Evolutionary conservation across 2,888 invertebrate species (phyloP), one percentile per base, ranked within the genome.

Genomic region (Diachrysia chrysitis): DNA sequence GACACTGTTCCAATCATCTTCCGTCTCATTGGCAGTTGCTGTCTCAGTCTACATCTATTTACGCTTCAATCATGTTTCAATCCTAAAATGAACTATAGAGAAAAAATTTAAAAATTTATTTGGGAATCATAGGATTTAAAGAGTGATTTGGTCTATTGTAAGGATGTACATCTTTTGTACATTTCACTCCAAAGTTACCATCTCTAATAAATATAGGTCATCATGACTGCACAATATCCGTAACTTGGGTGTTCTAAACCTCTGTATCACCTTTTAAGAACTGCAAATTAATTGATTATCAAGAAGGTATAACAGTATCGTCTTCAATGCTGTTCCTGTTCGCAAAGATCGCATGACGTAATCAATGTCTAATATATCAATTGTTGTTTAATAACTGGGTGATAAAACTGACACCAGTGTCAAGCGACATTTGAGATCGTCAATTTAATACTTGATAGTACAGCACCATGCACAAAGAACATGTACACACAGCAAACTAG

Each of bases 371-470:
- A 74, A 66, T 75, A 78, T 71, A 78, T 78, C 78, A 79, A 72
- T 81, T 74, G 75, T 74, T 71, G 76, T 76, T 71, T 82, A 76
- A 75, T 73, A 73, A 69, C 69, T 58, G 63, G 61, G 70, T 82
- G 84, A 87, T 87, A 83, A 85, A 82, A 74, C 62, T 78, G 86
- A 83, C 83, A 81, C 84, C 78, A 67, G 85, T 83, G 83, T 83
- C 83, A 76, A 81, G 69, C 76, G 83, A 82, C 78, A 83, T 82
- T 73, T 71, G 81, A 84, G 83, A 82, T 73, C 66, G 63, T 75
- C 63, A 72, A 71, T 79, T 74, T 63, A 77, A 71, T 73, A 70
- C 23, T 25, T 25, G 61, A 37, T 42, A 23, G 32, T 5, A 7
- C 9, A 53, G 58, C 48, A 25, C 48, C 19, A 19, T 63, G 35